phyloP scores from a whole-genome alignment of 1,140 invertebrate genomes.

The Trachelipus rathkii region DNA sequence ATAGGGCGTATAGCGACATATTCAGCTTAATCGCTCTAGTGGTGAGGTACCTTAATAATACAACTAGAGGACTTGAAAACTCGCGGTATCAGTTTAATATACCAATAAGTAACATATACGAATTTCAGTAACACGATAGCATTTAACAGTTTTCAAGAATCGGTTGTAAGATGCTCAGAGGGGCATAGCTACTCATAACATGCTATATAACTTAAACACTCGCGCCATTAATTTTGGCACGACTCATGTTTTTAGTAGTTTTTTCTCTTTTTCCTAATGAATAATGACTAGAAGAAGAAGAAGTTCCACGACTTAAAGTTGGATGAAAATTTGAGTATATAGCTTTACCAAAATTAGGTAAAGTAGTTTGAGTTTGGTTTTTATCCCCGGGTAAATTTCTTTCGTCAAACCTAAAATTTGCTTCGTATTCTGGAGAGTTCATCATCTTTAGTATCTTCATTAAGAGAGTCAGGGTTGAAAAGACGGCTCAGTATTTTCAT shows the following conservation, averaged over 20 bases:
- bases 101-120: too few species aligned
- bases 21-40: too few species aligned
- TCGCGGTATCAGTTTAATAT: too few species aligned
- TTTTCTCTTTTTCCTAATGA: background rate
- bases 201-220: too few species aligned
- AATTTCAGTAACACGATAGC: too few species aligned
- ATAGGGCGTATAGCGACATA: too few species aligned
- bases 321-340: slow-evolving; percentile 24
- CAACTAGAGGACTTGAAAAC: too few species aligned
- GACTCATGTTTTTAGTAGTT: background rate
- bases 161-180: too few species aligned
- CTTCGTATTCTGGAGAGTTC: slow-evolving; percentile 22
- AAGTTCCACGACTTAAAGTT: slow-evolving; percentile 21
- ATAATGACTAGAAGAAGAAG: background rate
- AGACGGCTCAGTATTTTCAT: slow-evolving; percentile 24
- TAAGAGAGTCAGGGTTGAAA: slow-evolving; percentile 35
- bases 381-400: slow-evolving; percentile 19
- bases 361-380: slow-evolving; percentile 17
- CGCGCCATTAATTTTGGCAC: slow-evolving; percentile 30
- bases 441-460: slow-evolving; percentile 41
- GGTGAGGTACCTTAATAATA: too few species aligned
- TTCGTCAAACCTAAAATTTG: slow-evolving; percentile 12
- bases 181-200: too few species aligned
- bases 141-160: too few species aligned
- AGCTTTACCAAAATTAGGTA: slow-evolving; percentile 28